Base-by-base conservation (phyloP, 2,888 invertebrate genomes). In the Ramazzottius varieornatus region DNA sequence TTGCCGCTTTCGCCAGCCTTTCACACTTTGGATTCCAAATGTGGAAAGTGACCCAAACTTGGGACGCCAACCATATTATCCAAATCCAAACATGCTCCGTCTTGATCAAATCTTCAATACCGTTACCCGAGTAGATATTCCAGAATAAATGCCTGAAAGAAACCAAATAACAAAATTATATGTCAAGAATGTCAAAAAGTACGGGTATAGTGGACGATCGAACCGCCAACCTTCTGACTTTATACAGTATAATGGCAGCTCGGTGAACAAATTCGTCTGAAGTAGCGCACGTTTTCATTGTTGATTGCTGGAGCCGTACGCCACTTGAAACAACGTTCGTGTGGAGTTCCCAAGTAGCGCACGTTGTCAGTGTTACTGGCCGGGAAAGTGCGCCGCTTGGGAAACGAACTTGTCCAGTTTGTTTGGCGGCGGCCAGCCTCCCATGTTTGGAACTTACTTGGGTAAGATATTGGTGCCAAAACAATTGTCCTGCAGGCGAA, bases 11-110 rank as follows among this genome's bases (percentile, higher is more conserved):
- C 0, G 94, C 94, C 72, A 98, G 81, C 80, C 96, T 84, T 78
- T 96, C 94, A 72, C 91, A 90, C 78, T 92, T 91, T 1, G 96
- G 96, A 1, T 88, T 90, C 94, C 94, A 98, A 69, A 96, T 89
- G 73, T 98, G 94, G 67, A 93, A 80, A 0, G 92, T 88, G 66
- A 94, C 87, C 91, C 96, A 94, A 0, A 91, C 88, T 77, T 96
- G 94, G 1, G 92, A 92, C 1, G 93, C 75, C 65, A 93, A 77
- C 89, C 94, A 91, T 16, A 91, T 74, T 65, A 91, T 76, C 91
- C 91, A 91, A 8, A 89, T 83, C 89, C 91, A 90, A 0, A 86
- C 88, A 81, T 90, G 87, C 81, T 85, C 70, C 1, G 8, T 54
- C 4, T 4, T 24, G 29, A 54, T 54, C 20, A 54, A 74, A 73